phyloP scores from a whole-genome alignment of 2,888 invertebrate species.

The Omphaloscelis lunosa region DNA sequence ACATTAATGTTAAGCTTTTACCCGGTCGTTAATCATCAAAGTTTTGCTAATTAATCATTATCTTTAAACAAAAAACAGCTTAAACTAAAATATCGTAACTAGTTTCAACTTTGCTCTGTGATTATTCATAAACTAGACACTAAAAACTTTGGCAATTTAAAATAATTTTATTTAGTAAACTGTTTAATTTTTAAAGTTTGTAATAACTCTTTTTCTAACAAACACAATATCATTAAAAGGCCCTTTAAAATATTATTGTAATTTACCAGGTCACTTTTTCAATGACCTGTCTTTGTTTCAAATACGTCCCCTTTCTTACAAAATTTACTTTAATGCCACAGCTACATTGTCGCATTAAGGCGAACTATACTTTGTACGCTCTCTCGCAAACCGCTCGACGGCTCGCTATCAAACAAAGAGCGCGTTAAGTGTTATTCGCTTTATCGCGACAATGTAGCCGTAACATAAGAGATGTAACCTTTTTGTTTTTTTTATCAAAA shows the following conservation, averaged over 20 bases:
- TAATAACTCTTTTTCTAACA: background rate
- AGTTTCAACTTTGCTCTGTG: slow-evolving; percentile 3
- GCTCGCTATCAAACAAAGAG: too few species aligned
- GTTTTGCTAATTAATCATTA: slow-evolving; percentile 36
- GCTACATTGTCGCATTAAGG: too few species aligned
- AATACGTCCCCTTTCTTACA: background rate
- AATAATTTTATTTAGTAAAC: background rate
- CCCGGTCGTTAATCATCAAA: slow-evolving; percentile 33
- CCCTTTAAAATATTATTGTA: background rate
- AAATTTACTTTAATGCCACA: too few species aligned
- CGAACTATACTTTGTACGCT: too few species aligned
- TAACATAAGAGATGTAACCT: too few species aligned
- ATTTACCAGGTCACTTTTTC: background rate
- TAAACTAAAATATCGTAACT: slow-evolving; percentile 15
- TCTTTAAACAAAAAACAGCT: slow-evolving; percentile 31
- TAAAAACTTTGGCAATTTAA: slow-evolving; percentile 7
- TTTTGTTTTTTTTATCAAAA: too few species aligned
- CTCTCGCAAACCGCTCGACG: too few species aligned
- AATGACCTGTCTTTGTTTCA: background rate
- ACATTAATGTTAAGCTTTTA: slow-evolving; percentile 12
- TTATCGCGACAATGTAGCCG: too few species aligned
- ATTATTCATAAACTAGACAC: slow-evolving; percentile 20
- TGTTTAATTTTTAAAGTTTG: slow-evolving; percentile 6
- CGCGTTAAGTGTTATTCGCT: too few species aligned
- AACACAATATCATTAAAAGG: background rate